A percentile compares a stretch with the other conserved stretches of the same genome.
Evolutionary conservation across 2,888 invertebrate species (phyloP).

Genomic region (Vannuccia rotundouncinata): DNA sequence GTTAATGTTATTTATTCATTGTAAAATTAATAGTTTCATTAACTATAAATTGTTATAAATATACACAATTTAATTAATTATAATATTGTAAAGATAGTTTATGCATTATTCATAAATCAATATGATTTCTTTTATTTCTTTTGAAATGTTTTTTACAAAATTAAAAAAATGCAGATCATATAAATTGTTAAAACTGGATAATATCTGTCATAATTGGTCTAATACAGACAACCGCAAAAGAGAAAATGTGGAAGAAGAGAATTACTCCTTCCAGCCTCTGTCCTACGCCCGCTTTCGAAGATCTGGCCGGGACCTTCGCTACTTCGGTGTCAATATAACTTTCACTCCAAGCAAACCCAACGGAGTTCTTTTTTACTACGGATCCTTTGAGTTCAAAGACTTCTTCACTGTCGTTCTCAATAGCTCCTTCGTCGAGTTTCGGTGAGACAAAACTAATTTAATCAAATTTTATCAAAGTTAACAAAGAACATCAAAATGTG

Average conservation of each 20-base stretch:
- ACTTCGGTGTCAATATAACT: not conserved
- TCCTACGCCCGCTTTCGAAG: not conserved
- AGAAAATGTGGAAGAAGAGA: not conserved
- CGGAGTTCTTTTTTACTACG: not conserved
- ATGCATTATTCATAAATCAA: too few relatives aligned
- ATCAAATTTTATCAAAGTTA: not conserved
- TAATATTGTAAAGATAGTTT: too few relatives aligned
- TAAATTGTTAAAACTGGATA: too few relatives aligned
- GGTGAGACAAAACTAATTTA: not conserved
- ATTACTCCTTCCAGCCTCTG: not conserved
- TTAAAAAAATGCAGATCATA: too few relatives aligned
- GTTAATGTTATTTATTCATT: too few relatives aligned
- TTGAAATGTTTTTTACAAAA: too few relatives aligned
- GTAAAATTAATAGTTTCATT: too few relatives aligned
- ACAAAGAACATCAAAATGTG: too few relatives aligned
- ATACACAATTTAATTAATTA: too few relatives aligned
- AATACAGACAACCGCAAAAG: not conserved
- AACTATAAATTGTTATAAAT: too few relatives aligned
- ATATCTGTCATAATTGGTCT: too few relatives aligned
- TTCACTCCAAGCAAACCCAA: not conserved
- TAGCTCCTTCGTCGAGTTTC: not conserved
- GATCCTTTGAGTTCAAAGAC: slow-evolving; percentile 1
- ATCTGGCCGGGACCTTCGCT: not conserved
- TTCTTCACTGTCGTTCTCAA: not conserved
- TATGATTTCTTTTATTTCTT: too few relatives aligned